These are phyloP conservation scores for Atta cephalotes DNA, from an alignment of 1,140 invertebrate species.

Conservation along the genomic window DNA sequence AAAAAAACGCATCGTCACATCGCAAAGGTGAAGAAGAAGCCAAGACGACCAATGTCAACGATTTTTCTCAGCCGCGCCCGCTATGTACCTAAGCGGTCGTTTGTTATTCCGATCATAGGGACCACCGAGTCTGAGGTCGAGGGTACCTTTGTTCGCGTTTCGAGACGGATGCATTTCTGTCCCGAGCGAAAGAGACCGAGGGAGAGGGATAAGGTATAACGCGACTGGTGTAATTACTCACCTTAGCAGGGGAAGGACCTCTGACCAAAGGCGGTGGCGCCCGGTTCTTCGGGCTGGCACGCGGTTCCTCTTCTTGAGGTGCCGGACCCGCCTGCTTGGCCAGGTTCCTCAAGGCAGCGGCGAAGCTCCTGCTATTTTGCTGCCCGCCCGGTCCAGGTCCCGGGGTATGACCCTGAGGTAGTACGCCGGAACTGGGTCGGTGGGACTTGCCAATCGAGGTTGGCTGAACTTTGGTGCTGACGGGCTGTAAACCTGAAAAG, in stretches of 20 bases:
- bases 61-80: constrained; percentile 55
- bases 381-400: constrained; percentile 85
- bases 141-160: constrained; percentile 31
- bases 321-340: constrained; percentile 92
- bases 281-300: constrained; percentile 84
- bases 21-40: constrained; percentile 17
- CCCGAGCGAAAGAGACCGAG: neutral
- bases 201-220: constrained; percentile 26
- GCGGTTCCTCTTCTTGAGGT: constrained; percentile 83
- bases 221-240: constrained; percentile 69
- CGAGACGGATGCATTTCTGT: constrained; percentile 34
- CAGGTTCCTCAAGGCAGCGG: constrained; percentile 92
- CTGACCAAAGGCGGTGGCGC: constrained; percentile 84
- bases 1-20: neutral
- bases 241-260: constrained; percentile 85
- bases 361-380: constrained; percentile 88
- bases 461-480: constrained; percentile 82
- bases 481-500: constrained; percentile 84
- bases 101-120: constrained; percentile 61
- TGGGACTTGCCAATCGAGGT: constrained; percentile 83
- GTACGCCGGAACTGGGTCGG: constrained; percentile 83
- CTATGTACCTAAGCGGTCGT: constrained; percentile 15
- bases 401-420: constrained; percentile 86
- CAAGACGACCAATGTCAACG: constrained; percentile 45
- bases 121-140: constrained; percentile 40